phyloP scores from a whole-genome alignment of 2,113 vertebrate species.

The Pseudopodoces humilis region DNA sequence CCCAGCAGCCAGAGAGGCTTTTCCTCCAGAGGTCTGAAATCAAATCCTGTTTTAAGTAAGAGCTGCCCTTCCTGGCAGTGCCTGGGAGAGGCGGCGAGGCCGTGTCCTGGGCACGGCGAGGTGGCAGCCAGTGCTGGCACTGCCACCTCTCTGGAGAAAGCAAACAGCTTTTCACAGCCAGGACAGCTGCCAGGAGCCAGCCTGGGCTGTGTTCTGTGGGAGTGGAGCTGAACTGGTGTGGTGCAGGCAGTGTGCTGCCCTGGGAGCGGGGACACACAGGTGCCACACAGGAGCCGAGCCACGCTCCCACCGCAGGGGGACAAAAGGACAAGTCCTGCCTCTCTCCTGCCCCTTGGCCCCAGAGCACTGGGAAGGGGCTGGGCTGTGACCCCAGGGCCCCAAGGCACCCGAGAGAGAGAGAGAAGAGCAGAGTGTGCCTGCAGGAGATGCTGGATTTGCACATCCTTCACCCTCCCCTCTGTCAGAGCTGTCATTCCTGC shows the following conservation, averaged over 20 bases:
- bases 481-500: too few species aligned
- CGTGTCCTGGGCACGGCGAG: background rate
- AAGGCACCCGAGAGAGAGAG: accelerated
- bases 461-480: too few species aligned
- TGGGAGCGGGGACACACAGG: background rate
- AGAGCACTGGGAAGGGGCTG: background rate
- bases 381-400: too few species aligned
- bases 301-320: too few species aligned
- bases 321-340: accelerated
- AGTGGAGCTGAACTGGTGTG: accelerated
- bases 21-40: background rate
- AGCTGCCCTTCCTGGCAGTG: background rate
- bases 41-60: accelerated
- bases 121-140: accelerated
- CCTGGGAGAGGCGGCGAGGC: background rate
- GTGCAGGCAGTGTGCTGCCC: background rate
- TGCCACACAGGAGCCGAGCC: background rate
- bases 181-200: background rate
- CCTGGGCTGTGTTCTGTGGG: background rate
- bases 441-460: accelerated
- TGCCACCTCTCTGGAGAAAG: background rate
- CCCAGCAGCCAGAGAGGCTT: background rate
- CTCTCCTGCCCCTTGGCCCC: background rate
- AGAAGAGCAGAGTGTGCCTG: accelerated
- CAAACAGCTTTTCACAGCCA: background rate